Base-by-base conservation (phyloP, 2,797 vertebrate species). In the Picus viridis region DNA sequence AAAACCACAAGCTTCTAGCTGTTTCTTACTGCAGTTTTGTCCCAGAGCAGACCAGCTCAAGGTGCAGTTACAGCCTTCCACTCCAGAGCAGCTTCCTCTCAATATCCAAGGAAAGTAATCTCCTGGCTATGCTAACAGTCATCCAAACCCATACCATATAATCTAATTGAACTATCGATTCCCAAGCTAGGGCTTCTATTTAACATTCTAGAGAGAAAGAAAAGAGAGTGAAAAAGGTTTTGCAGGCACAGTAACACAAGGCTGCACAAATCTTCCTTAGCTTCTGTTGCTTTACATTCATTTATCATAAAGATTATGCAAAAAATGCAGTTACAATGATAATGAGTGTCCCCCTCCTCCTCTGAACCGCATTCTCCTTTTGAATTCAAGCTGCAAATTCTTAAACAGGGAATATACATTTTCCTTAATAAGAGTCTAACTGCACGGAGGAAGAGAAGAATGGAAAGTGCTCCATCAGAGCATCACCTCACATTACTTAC, bases 91-190 rank as follows among this genome's bases (percentile, higher is more conserved):
- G 90, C 80, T 83, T 86, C 95, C 64, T 92, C 74, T 88, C 76
- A 72, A 39, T 90, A 93, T 53, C 94, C 84, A 92, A 95, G 91
- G 83, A 96, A 96, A 95, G 85, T 96, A 97, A 97, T 97, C 96
- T 97, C 92, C 90, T 72, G 93, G 86, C 96, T 95, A 93, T 90
- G 88, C 92, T 93, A 97, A 95, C 83, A 95, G 89, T 92, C 94
- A 93, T 97, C 93, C 80, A 93, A 94, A 96, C 94, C 34, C 72
- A 96, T 91, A 95, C 96, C 73, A 88, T 95, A 96, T 96, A 94
- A 96, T 96, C 97, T 97, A 98, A 97, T 97, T 98, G 97, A 97
- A 97, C 96, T 97, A 98, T 97, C 63, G 97, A 98, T 98, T 98
- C 94, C 93, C 95, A 53, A 51, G 96, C 95, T 93, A 92, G 85